A percentile compares a stretch with the other conserved stretches of the same genome.
These are phyloP conservation scores for Temnothorax rugatulus DNA, from an alignment of 2,888 invertebrate genomes.

Conservation along the genomic window DNA sequence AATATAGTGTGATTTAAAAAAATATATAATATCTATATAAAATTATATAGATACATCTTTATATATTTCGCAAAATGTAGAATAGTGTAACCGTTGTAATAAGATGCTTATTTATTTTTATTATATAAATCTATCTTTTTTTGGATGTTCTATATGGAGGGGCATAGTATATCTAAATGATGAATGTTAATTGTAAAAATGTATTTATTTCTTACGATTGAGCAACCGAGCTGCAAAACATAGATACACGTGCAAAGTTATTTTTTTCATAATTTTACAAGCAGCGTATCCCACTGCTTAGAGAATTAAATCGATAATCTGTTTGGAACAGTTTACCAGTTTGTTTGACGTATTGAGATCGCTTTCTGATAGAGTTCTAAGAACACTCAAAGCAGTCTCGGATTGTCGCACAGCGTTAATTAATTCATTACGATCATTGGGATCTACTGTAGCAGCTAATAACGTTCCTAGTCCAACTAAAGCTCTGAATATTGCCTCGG, in stretches of 20 bases:
- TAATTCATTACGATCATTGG: conserved; percentile 75
- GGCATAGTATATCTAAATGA: not conserved
- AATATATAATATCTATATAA: not conserved
- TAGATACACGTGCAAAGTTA: conserved; percentile 59
- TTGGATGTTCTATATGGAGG: not conserved
- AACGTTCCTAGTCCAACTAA: conserved; percentile 93
- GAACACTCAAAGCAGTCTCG: conserved; percentile 75
- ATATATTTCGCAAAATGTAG: not conserved
- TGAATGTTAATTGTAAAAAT: conserved; percentile 56
- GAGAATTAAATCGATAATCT: conserved; percentile 82
- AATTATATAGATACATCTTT: not conserved
- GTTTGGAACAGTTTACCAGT: conserved; percentile 81
- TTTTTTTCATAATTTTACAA: conserved; percentile 36
- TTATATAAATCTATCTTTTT: conserved; percentile 10
- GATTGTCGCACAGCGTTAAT: conserved; percentile 78
- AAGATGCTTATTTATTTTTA: not conserved
- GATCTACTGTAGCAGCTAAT: conserved; percentile 86
- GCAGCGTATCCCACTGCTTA: conserved; percentile 53
- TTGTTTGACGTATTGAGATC: conserved; percentile 74
- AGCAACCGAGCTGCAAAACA: conserved; percentile 64
- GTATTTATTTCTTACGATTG: conserved; percentile 64
- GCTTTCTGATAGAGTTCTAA: conserved; percentile 78
- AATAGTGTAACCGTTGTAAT: not conserved
- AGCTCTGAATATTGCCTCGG: conserved; percentile 92
- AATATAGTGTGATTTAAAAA: not conserved